These are phyloP conservation scores for Hirtodrosophila alboralis DNA, from an alignment of 2,888 invertebrate genomes.

Conservation along the genomic window DNA sequence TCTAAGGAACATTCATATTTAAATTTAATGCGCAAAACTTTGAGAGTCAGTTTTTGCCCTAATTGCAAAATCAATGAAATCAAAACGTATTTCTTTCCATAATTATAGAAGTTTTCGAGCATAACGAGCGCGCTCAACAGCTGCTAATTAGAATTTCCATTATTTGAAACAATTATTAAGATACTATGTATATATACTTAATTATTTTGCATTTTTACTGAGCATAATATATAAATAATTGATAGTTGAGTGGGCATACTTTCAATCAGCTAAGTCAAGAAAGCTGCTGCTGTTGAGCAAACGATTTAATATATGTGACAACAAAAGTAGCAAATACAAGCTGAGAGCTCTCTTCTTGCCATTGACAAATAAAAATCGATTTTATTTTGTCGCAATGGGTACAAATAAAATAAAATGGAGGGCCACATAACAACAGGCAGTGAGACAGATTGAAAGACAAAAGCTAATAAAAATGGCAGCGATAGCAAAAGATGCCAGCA, in stretches of 20 bases:
- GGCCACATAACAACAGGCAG: constrained; percentile 44
- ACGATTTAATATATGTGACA: constrained; percentile 48
- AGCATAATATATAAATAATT: constrained; percentile 10
- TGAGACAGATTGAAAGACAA: constrained; percentile 59
- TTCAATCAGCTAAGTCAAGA: constrained; percentile 29
- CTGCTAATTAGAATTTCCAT: constrained; percentile 44
- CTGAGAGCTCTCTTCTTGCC: constrained; percentile 18
- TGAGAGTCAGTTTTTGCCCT: constrained; percentile 30
- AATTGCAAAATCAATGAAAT: constrained; percentile 76
- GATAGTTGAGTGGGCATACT: constrained; percentile 21
- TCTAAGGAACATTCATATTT: constrained; percentile 19
- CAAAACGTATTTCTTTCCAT: constrained; percentile 45
- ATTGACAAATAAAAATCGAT: constrained; percentile 58
- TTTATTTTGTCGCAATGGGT: constrained; percentile 42
- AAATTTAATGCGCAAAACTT: constrained; percentile 60
- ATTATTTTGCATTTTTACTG: neutral
- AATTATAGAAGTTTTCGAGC: constrained; percentile 60
- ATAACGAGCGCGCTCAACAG: neutral
- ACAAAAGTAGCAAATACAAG: constrained; percentile 48
- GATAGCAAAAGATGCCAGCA: constrained; percentile 38
- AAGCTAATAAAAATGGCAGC: constrained; percentile 61
- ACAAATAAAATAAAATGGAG: constrained; percentile 63
- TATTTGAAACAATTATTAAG: constrained; percentile 8
- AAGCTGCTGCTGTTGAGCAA: constrained; percentile 31
- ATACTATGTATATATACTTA: neutral